Conservation (phyloP, 2,888 invertebrate genomes). For the Himalopsyche kuldschensis region DNA sequence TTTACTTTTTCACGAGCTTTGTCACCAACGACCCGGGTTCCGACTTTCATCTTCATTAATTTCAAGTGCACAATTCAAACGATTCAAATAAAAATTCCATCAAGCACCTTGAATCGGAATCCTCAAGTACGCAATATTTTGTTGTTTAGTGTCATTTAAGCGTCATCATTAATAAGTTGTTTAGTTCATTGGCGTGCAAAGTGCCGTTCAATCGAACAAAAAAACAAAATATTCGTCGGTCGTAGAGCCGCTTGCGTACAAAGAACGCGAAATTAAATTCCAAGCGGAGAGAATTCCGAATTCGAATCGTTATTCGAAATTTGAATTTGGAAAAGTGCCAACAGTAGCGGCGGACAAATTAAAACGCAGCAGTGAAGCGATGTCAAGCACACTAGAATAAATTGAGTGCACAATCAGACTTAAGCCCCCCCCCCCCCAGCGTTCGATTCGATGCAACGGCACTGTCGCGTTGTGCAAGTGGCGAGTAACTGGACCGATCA, state of each 20-base stretch:
- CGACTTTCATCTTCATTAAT: no score
- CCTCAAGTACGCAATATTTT: no score
- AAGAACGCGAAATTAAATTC: not conserved
- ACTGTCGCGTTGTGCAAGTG: not conserved
- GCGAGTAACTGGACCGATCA: not conserved
- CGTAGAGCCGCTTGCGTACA: not conserved
- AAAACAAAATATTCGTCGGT: not conserved
- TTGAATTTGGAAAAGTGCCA: not conserved
- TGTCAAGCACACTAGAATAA: slow-evolving; percentile 11
- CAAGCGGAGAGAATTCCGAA: not conserved
- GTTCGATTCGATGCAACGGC: not conserved
- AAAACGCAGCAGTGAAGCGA: not conserved
- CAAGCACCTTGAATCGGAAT: no score
- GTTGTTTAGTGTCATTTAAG: no score
- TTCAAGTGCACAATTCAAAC: no score
- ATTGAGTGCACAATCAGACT: not conserved
- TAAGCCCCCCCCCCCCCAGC: not conserved
- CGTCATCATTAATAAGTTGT: no score
- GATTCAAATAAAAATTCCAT: no score
- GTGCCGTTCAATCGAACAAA: not conserved
- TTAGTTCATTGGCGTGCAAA: not conserved
- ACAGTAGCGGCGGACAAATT: slow-evolving; percentile 3
- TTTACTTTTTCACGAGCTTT: no score
- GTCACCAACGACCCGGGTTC: no score
- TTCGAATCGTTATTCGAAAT: not conserved